Evolutionary conservation across 2,888 invertebrate genomes (phyloP).

Genomic region (Drosophila parthenogenetica): DNA sequence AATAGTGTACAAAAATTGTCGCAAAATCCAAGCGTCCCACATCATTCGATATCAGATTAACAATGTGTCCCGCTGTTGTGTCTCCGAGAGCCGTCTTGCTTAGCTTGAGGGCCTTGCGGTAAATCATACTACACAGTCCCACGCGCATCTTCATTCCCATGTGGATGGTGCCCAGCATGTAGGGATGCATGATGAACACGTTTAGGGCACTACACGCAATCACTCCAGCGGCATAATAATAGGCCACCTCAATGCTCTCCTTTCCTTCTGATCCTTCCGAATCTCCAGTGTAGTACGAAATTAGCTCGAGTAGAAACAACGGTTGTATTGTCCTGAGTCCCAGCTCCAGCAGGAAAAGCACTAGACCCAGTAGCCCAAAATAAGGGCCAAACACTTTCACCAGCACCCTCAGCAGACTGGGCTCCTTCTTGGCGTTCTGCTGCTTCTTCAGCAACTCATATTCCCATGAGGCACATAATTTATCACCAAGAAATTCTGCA

Average conservation of each 20-base stretch:
- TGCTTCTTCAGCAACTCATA: conserved; percentile 85
- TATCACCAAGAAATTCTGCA: conserved; percentile 86
- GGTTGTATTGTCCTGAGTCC: conserved; percentile 88
- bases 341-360: conserved; percentile 87
- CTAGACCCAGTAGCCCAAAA: conserved; percentile 87
- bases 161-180: conserved; percentile 91
- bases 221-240: conserved; percentile 90
- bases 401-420: conserved; percentile 84
- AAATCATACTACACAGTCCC: conserved; percentile 89
- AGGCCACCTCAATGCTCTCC: conserved; percentile 87
- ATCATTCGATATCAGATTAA: conserved; percentile 97
- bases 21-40: conserved; percentile 89
- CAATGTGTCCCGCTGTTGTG: conserved; percentile 91
- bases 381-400: conserved; percentile 87
- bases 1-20: conserved; percentile 94
- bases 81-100: conserved; percentile 91
- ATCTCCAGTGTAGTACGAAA: conserved; percentile 86
- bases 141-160: conserved; percentile 89
- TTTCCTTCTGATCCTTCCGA: conserved; percentile 33
- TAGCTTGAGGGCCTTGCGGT: conserved; percentile 88
- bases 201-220: conserved; percentile 90
- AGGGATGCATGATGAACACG: conserved; percentile 93
- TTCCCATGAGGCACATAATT: conserved; percentile 87
- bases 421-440: conserved; percentile 82
- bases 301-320: conserved; percentile 87